Percentiles rank a stretch among this genome's conserved stretches.
Conservation (phyloP, 2,797 vertebrate species). For the Loris lydekkerianus region DNA sequence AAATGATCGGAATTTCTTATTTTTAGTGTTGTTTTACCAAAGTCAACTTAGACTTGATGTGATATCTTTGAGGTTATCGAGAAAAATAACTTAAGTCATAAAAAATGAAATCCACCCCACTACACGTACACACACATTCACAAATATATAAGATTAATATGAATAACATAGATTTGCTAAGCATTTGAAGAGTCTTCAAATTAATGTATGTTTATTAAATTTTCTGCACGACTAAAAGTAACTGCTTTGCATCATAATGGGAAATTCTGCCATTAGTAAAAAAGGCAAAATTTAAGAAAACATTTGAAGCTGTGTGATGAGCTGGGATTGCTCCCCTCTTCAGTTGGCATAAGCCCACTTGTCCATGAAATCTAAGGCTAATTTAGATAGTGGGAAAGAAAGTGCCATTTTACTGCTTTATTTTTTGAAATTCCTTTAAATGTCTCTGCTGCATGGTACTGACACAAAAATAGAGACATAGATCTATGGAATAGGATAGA, state of each 20-base stretch:
- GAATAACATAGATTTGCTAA: neutral
- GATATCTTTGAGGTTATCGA: neutral
- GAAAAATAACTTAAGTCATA: slow-evolving; percentile 38
- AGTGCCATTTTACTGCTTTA: neutral
- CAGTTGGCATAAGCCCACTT: neutral
- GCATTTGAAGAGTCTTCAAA: slow-evolving; percentile 21
- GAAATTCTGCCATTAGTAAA: neutral
- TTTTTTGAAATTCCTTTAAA: slow-evolving; percentile 19
- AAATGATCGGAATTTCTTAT: neutral
- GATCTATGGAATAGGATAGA: too few relatives aligned
- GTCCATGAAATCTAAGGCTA: neutral
- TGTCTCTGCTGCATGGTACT: neutral
- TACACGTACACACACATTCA: neutral
- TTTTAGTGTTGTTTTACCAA: slow-evolving; percentile 7
- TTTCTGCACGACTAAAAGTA: slow-evolving; percentile 30
- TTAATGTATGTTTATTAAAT: neutral
- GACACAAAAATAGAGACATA: too few relatives aligned
- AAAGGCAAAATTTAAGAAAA: slow-evolving; percentile 16
- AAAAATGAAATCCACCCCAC: neutral
- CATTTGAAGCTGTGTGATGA: neutral
- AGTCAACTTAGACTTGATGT: slow-evolving; percentile 45
- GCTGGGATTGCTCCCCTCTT: neutral
- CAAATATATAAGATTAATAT: neutral
- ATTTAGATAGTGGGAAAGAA: neutral
- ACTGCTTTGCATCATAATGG: neutral